Base-by-base conservation (phyloP, 2,888 invertebrate species). In the Saturnia pavonia region DNA sequence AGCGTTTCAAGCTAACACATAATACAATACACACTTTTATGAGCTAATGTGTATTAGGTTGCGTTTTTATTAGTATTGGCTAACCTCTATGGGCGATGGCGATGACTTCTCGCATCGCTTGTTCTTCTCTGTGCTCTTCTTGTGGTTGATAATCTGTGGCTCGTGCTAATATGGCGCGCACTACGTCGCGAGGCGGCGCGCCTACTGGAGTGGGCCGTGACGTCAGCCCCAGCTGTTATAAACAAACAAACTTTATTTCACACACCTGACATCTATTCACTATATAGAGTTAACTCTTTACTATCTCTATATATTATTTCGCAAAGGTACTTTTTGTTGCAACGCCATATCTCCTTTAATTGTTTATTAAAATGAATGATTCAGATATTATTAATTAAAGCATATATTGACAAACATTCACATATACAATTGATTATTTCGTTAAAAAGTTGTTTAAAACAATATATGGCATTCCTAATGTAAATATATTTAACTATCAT, bases 101-200 rank as follows among this genome's bases (percentile, higher is more conserved):
- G 74, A 94, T 94, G 80, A 93, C 89, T 77, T 94, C 93, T 76
- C 93, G 82, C 91, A 92, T 91, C 79, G 87, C 85, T 78, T 91
- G 90, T 73, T 88, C 84, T 80, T 85, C 71, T 65, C 63, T 63
- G 40, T 40, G 71, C 76, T 87, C 85, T 75, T 73, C 81, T 63
- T 80, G 83, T 65, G 89, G 86, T 75, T 78, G 83, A 63, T 88
- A 88, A 82, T 91, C 92, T 72, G 91, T 89, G 69, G 94, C 92
- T 72, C 90, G 87, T 79, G 91, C 91, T 78, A 92, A 82, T 72
- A 93, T 93, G 78, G 91, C 91, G 75, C 91, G 88, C 83, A 92
- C 91, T 77, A 94, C 92, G 92, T 94, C 94, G 73, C 92, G 90
- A 63, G 94, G 92, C 76, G 93, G 91, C 81, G 94, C 92, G 83